Evolutionary conservation across 35 echinoderm and acorn worm species (phyloP).

Genomic region (Strongylocentrotus purpuratus): DNA sequence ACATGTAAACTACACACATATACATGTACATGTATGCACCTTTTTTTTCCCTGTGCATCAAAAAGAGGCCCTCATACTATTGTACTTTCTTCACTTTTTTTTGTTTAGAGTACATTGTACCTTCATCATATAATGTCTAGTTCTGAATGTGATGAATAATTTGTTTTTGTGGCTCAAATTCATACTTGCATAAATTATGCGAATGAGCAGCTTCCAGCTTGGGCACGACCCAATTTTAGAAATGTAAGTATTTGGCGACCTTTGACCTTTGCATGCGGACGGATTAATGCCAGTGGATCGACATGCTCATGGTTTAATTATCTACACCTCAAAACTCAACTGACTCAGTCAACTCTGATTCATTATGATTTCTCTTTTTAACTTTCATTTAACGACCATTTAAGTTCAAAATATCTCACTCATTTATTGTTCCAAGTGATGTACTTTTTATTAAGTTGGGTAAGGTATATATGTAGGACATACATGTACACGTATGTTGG

Average conservation of each 20-base stretch:
- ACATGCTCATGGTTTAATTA: constrained; percentile 34
- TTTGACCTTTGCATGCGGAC: constrained; percentile 35
- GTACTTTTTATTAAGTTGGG: too few relatives aligned
- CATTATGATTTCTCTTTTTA: not conserved
- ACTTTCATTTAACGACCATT: constrained; percentile 2
- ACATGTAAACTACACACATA: too few relatives aligned
- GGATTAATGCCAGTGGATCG: constrained; percentile 23
- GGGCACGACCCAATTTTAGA: constrained; percentile 25
- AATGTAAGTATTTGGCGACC: constrained; percentile 14
- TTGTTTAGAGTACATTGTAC: too few relatives aligned
- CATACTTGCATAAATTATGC: not conserved
- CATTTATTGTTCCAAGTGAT: too few relatives aligned
- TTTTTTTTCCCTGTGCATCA: too few relatives aligned
- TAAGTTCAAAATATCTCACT: too few relatives aligned
- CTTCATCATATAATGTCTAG: too few relatives aligned
- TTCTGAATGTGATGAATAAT: not conserved
- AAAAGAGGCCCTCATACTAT: too few relatives aligned
- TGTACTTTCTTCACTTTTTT: too few relatives aligned
- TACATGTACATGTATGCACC: too few relatives aligned
- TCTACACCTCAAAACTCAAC: not conserved
- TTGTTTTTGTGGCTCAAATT: constrained; percentile 4
- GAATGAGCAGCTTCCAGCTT: constrained; percentile 29
- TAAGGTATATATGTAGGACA: too few relatives aligned
- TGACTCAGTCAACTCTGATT: not conserved
- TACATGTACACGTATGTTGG: too few relatives aligned